Conservation (phyloP, 2,113 vertebrate genomes). For the Carassius gibelio region DNA sequence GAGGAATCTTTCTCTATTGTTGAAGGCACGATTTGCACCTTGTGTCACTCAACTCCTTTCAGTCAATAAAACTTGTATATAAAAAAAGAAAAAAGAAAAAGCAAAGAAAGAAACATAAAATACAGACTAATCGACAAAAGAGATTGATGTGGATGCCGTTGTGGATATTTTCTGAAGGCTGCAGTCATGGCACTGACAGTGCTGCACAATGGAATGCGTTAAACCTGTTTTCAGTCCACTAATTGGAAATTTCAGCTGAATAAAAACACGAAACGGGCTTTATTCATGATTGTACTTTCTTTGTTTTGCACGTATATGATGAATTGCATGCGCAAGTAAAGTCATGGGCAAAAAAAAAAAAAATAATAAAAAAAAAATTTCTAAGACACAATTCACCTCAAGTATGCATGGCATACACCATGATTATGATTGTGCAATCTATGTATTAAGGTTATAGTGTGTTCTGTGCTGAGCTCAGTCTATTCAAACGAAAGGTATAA, state of each 20-base stretch:
- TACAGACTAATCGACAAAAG: background rate
- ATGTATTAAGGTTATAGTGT: background rate
- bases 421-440: too few relatives aligned
- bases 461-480: background rate
- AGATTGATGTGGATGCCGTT: slow-evolving; percentile 8
- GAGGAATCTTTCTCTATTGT: background rate
- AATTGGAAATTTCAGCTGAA: slow-evolving; percentile 29
- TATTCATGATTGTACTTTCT: background rate
- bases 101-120: background rate
- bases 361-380: too few relatives aligned
- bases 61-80: background rate
- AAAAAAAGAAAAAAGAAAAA: background rate
- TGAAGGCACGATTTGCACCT: slow-evolving; percentile 22
- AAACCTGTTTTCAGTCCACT: slow-evolving; percentile 16
- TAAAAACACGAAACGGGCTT: background rate
- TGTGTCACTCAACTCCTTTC: slow-evolving; percentile 28
- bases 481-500: background rate
- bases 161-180: background rate
- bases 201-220: background rate
- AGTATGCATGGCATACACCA: background rate
- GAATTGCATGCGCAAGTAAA: slow-evolving; percentile 4
- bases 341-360: background rate
- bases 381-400: background rate
- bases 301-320: slow-evolving; percentile 24
- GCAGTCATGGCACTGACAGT: background rate